Evolutionary conservation across 2,113 vertebrate genomes (phyloP), one percentile per base, ranked within the genome.

Genomic region (Xenopus borealis): DNA sequence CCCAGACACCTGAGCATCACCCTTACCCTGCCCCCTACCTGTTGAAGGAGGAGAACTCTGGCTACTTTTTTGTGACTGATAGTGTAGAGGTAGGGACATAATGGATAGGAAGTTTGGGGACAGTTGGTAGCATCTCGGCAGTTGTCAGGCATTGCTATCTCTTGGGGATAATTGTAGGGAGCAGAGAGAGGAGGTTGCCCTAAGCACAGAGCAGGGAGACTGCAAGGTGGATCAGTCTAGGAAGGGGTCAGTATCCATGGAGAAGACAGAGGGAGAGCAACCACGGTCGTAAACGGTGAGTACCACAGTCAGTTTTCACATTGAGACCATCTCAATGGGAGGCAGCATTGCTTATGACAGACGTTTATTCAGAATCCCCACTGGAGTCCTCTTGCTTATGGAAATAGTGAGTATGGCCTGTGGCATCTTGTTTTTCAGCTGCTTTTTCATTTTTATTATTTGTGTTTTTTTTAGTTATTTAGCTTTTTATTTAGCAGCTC

Each of bases 251-350:
- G 14, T 53, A 17, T 69, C 17, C 40, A n/a, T 20, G 62, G 72
- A 55, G 66, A 71, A 67, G 44, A 82, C 80, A 71, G 91, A 91
- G 86, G 90, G 88, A 75, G 80, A 81, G 33, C 86, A 89, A 33
- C 10, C 84, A 4, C 85, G 89, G 27, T 88, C 88, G 3, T 85
- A 86, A 55, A 91, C 88, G 0, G 90, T 92, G 80, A 91, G 88
- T 80, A 92, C 90, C 79, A 90, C 88, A 72, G 78, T 84, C 88
- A 92, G 89, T 79, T 91, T 91, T 70, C 88, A 90, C 82, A 85
- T 86, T 16, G 87, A 87, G 85, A 82, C 88, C 30, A 79, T 78
- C 83, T 87, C 86, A 78, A 82, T 81, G 79, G 85, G 88, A 78
- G 75, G 80, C 85, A 83, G 80, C 17, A 86, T 92, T 79, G 82